phyloP scores from a whole-genome alignment of 2,888 invertebrate species.

The Tromatobia lineatoria region DNA sequence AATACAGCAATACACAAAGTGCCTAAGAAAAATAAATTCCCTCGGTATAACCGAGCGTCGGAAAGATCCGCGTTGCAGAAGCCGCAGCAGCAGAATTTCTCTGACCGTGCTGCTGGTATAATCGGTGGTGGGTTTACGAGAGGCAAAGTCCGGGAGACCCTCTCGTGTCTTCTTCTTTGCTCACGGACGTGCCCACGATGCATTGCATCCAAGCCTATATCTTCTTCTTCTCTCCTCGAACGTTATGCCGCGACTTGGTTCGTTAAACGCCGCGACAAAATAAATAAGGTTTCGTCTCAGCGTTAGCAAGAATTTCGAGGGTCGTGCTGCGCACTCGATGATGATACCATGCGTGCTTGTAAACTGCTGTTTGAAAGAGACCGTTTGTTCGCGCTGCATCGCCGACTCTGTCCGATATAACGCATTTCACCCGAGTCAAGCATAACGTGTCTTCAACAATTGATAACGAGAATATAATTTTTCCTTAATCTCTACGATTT shows the following conservation, averaged over 20 bases:
- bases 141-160: slow-evolving; percentile 17
- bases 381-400: slow-evolving; percentile 22
- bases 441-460: background rate
- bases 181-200: background rate
- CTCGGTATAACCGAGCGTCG: background rate
- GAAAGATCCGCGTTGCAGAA: slow-evolving; percentile 28
- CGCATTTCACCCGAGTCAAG: background rate
- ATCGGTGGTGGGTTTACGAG: slow-evolving; percentile 33
- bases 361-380: slow-evolving; percentile 27
- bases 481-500: too few relatives aligned
- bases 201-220: slow-evolving; percentile 6
- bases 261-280: slow-evolving; percentile 65
- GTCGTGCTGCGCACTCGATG: background rate
- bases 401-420: background rate
- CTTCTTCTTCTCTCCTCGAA: slow-evolving; percentile 35
- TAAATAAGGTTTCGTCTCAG: slow-evolving; percentile 47
- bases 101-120: slow-evolving; percentile 6
- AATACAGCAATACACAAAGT: slow-evolving; percentile 31
- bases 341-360: slow-evolving; percentile 15
- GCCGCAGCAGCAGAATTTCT: slow-evolving; percentile 5
- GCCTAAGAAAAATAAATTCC: slow-evolving; percentile 55
- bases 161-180: slow-evolving; percentile 18
- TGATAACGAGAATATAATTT: background rate
- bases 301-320: slow-evolving; percentile 21
- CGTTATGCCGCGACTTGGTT: slow-evolving; percentile 47